phyloP scores from a whole-genome alignment of 1,140 invertebrate species.

The Diachasma alloeum region DNA sequence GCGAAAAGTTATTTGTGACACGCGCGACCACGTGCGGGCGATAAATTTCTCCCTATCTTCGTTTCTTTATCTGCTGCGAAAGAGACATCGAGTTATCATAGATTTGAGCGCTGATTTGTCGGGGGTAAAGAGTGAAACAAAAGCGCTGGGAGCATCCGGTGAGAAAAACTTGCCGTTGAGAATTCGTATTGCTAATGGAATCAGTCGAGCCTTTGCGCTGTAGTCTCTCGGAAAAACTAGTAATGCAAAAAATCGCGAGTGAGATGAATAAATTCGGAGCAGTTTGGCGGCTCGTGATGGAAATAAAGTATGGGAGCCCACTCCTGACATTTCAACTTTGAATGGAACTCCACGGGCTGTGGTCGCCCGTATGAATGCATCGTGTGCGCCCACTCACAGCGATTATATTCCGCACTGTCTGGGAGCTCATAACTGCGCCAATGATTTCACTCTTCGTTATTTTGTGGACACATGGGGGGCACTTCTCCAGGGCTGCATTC shows the following conservation, averaged over 20 bases:
- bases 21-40: slow-evolving; percentile 2
- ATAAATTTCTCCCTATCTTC: slow-evolving; percentile 9
- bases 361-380: background rate
- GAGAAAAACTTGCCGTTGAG: background rate
- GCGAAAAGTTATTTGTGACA: slow-evolving; percentile 11
- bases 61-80: background rate
- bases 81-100: slow-evolving; percentile 1
- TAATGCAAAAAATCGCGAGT: background rate
- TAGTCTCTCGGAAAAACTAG: background rate
- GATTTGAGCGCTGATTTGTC: background rate
- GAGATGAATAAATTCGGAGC: background rate
- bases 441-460: slow-evolving; percentile 3
- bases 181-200: background rate
- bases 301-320: background rate
- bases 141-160: background rate
- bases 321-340: slow-evolving; percentile 7
- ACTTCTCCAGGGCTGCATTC: background rate
- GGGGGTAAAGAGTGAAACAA: background rate
- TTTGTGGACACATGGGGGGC: background rate
- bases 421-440: background rate
- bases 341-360: background rate
- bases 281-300: background rate
- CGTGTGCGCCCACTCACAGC: background rate
- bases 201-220: background rate
- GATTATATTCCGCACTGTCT: background rate